phyloP scores from a whole-genome alignment of 2,113 vertebrate genomes.

The Indicator maculatus region DNA sequence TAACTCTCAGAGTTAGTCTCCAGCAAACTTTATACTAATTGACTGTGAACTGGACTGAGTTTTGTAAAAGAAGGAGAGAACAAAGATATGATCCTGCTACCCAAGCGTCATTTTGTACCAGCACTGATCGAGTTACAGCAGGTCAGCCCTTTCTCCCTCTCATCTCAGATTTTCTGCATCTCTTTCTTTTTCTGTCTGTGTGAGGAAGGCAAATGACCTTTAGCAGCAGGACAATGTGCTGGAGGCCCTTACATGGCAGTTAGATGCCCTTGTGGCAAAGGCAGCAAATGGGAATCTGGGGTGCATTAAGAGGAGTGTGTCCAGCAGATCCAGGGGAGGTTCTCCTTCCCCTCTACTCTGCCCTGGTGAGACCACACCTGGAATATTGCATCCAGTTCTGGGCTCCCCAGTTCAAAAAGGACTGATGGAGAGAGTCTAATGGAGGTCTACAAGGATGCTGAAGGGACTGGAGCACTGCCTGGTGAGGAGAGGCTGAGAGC shows the following conservation, averaged over 20 bases:
- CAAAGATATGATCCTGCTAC: neutral
- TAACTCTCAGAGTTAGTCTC: conserved; percentile 3
- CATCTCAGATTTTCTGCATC: neutral
- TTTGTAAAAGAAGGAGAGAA: conserved; percentile 4
- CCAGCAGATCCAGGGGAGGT: too few species aligned
- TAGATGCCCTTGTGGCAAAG: neutral
- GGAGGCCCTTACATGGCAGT: neutral
- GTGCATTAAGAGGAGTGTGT: too few species aligned
- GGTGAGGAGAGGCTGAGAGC: too few species aligned
- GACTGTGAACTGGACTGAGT: neutral
- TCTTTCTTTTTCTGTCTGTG: neutral
- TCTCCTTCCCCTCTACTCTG: too few species aligned
- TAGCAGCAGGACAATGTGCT: neutral
- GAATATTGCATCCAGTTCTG: too few species aligned
- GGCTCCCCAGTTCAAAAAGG: too few species aligned
- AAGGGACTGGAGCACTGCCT: too few species aligned
- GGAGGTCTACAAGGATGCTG: too few species aligned
- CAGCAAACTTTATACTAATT: neutral
- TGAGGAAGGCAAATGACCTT: neutral
- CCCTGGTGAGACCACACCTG: too few species aligned
- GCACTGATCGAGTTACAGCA: neutral
- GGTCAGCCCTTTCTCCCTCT: neutral
- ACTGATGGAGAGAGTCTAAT: too few species aligned
- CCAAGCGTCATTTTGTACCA: neutral
- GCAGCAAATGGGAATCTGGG: too few species aligned